Conservation (phyloP, 2,888 invertebrate genomes). For the Acleris cristana region DNA sequence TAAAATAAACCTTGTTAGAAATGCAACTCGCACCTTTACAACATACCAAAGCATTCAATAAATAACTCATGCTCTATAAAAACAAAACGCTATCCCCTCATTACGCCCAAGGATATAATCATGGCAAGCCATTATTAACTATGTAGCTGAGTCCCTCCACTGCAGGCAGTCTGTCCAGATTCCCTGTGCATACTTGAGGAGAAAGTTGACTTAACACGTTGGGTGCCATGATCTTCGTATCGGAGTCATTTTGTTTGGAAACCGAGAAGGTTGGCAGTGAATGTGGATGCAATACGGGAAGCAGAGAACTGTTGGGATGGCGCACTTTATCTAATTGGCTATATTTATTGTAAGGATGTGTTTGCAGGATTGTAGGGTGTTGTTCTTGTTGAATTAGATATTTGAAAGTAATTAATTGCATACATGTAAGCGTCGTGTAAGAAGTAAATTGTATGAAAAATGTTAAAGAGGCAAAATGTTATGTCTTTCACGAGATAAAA, state of each 20-base stretch:
- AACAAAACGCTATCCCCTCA: conserved; percentile 25
- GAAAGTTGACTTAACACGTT: conserved; percentile 30
- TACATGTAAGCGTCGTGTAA: no score
- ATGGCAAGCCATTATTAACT: conserved; percentile 22
- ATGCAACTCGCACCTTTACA: not conserved
- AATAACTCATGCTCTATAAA: conserved; percentile 13
- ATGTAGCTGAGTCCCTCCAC: conserved; percentile 27
- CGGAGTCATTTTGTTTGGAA: no score
- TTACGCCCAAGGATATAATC: conserved; percentile 36
- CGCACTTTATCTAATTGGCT: no score
- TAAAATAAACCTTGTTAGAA: not conserved
- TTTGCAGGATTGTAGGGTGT: no score
- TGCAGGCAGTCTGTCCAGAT: conserved; percentile 33
- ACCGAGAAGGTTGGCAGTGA: no score
- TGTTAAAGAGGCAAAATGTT: no score
- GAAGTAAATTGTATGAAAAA: no score
- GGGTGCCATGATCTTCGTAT: conserved; percentile 4
- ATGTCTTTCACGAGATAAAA: no score
- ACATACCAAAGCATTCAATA: conserved; percentile 16
- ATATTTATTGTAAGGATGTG: no score
- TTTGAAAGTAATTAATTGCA: no score
- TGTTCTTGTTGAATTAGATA: no score
- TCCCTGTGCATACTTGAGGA: conserved; percentile 33
- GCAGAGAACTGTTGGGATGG: not conserved
- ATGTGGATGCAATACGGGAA: no score